phyloP scores from a whole-genome alignment of 2,888 invertebrate genomes.

The Agrotis clavis region DNA sequence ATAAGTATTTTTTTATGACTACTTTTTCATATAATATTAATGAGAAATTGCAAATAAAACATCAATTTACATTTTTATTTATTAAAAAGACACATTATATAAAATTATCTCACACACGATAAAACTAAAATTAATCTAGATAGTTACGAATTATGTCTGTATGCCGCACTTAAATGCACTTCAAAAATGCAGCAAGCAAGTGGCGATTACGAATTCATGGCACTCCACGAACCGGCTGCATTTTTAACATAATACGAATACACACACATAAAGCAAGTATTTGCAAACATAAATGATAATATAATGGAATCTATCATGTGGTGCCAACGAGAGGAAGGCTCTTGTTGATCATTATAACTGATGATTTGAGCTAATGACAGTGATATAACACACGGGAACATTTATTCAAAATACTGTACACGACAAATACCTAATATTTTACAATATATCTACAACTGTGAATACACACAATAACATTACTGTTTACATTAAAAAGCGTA shows the following conservation, averaged over 20 bases:
- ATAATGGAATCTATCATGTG: conserved; percentile 52
- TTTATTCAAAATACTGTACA: conserved; percentile 56
- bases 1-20: too few species aligned
- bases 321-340: conserved; percentile 26
- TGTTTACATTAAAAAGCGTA: conserved; percentile 32
- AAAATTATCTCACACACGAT: conserved; percentile 70
- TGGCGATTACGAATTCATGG: conserved; percentile 51
- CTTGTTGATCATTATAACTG: conserved; percentile 27
- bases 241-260: conserved; percentile 69
- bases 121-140: conserved; percentile 67
- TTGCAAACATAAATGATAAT: conserved; percentile 55
- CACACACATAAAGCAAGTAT: conserved; percentile 59
- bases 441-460: conserved; percentile 46
- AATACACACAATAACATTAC: conserved; percentile 32
- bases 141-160: conserved; percentile 61
- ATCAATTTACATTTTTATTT: conserved; percentile 48
- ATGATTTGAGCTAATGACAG: conserved; percentile 37
- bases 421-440: conserved; percentile 29
- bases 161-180: conserved; percentile 78
- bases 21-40: neutral
- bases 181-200: conserved; percentile 74
- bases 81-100: conserved; percentile 59
- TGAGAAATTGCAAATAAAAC: conserved; percentile 52
- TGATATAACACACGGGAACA: conserved; percentile 51
- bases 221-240: conserved; percentile 65